Evolutionary conservation across 2,113 vertebrate genomes (phyloP).

Genomic region (Cryptomyrus ogoouensis): DNA sequence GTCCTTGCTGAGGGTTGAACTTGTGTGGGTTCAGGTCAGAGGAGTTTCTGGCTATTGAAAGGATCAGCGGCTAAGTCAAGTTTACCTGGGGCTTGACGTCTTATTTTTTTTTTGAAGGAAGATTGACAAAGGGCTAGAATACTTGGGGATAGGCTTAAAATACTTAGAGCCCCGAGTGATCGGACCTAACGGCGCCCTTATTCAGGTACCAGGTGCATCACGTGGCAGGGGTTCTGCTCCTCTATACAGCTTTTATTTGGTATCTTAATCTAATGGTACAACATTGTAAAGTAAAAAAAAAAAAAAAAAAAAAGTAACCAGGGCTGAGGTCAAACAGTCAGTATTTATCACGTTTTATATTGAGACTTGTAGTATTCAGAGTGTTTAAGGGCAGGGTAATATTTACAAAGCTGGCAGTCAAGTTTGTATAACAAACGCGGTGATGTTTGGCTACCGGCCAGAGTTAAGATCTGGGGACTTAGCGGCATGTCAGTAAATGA

Average conservation of each 20-base stretch:
- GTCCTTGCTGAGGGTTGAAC: background rate
- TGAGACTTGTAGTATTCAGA: background rate
- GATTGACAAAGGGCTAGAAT: background rate
- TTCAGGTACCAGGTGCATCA: background rate
- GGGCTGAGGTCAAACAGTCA: background rate
- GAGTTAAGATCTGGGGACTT: background rate
- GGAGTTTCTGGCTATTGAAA: no score
- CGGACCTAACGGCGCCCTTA: no score
- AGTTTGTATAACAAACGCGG: background rate
- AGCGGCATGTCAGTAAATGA: background rate
- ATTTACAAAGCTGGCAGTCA: background rate
- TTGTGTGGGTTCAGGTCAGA: background rate
- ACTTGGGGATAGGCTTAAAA: no score
- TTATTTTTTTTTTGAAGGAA: no score
- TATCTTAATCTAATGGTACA: background rate
- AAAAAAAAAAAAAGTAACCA: background rate
- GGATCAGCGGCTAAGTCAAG: no score
- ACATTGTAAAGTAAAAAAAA: background rate
- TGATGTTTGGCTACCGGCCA: background rate
- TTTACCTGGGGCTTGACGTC: no score
- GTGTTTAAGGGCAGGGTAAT: background rate
- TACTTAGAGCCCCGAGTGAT: no score
- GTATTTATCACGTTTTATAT: background rate
- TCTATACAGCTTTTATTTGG: background rate
- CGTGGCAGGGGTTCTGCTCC: background rate